Base-by-base conservation (phyloP, 1,140 invertebrate species). In the Trichonephila clavipes region DNA sequence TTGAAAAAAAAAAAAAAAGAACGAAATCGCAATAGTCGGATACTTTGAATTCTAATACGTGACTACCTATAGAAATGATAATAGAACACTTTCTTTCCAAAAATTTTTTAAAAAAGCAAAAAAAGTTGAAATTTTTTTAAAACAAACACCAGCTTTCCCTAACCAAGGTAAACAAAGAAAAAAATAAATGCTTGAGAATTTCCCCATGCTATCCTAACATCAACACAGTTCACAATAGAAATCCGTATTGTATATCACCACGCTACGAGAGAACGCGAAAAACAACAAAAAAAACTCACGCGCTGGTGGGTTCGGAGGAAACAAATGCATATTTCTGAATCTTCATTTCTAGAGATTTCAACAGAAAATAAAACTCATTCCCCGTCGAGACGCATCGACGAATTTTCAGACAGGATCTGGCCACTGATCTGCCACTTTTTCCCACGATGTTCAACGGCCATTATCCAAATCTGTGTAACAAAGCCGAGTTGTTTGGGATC, bases 401-500 rank as follows among this genome's bases (percentile, higher is more conserved):
- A 24, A 72, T 21, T 72, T 72, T 72, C 69, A 72, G 14, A 72
- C 69, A 72, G 14, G 28, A 34, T 72, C 69, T 16, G 24, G 69
- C 12, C 28, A 28, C 5, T 14, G 28, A 72, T 72, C 69, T 28
- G n/a, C 14, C 69, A 18, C 28, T 34, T 28, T 40, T 24, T 24
- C n/a, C 14, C 69, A 72, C 16, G 24, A 14, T 34, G n/a, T 72
- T 34, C 28, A 28, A 34, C 28, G 24, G 14, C n/a, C 69, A 34
- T 72, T 72, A 72, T 72, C 69, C 69, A 34, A 72, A 72, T 72
- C 14, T 72, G 24, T 72, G 69, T 18, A 28, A 72, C 69, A 34
- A 72, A 72, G 24, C 28, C 14, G 28, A 14, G 14, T 72, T 72
- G 28, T 72, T 72, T 72, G 16, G 14, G 69, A 3, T 34, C 69